Conservation (phyloP, 2,888 invertebrate genomes). For the Mesorhabditis spiculigera region DNA sequence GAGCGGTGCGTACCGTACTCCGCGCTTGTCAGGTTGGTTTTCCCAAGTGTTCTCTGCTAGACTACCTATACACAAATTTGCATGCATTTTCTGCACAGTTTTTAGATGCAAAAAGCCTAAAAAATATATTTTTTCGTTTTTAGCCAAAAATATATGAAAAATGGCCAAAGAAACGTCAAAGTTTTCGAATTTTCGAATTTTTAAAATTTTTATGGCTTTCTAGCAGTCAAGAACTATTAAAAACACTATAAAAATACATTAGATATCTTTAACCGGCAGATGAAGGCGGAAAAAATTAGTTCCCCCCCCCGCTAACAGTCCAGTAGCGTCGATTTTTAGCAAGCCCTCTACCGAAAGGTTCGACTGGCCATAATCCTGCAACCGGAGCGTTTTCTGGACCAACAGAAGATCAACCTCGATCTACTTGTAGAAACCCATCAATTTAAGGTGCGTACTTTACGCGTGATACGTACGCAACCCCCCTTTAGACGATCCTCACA, state of each 20-base stretch:
- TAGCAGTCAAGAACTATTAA: too few relatives aligned
- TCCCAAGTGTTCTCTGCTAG: constrained; percentile 6
- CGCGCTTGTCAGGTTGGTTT: constrained; percentile 38
- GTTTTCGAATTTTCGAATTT: neutral
- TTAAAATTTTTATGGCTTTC: too few relatives aligned
- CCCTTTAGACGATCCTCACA: constrained; percentile 70
- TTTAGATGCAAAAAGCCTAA: too few relatives aligned
- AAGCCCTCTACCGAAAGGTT: constrained; percentile 45
- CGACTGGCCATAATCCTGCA: constrained; percentile 67
- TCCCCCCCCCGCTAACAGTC: too few relatives aligned
- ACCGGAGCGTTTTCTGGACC: constrained; percentile 75
- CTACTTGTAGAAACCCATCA: constrained; percentile 48
- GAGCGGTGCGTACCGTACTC: constrained; percentile 42
- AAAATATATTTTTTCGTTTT: too few relatives aligned
- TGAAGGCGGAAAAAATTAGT: too few relatives aligned
- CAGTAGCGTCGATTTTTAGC: constrained; percentile 23
- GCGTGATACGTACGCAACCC: neutral
- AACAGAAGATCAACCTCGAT: constrained; percentile 66
- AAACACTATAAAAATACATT: too few relatives aligned
- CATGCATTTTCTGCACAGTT: too few relatives aligned
- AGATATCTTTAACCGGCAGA: too few relatives aligned
- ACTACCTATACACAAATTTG: too few relatives aligned
- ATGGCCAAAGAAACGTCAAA: neutral
- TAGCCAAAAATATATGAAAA: too few relatives aligned
- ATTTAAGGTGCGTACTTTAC: constrained; percentile 36